Conservation (phyloP, 2,797 vertebrate species). For the Enoplosus armatus region DNA sequence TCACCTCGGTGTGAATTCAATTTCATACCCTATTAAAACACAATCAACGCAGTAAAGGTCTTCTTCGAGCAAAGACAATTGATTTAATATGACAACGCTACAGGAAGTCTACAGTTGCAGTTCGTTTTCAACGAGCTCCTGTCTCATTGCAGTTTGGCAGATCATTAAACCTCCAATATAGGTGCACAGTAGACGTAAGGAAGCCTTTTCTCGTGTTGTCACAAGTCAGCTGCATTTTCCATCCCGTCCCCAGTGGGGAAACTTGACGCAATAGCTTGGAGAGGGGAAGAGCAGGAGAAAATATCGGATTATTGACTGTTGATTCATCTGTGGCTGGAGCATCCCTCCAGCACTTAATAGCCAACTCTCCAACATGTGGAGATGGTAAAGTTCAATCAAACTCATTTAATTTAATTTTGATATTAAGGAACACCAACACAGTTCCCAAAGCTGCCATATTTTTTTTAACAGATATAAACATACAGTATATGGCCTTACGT, state of each 20-base stretch:
- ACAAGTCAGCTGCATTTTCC: slow-evolving; percentile 57
- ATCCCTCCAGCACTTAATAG: slow-evolving; percentile 8
- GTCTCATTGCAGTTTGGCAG: slow-evolving; percentile 11
- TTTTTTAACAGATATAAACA: too few relatives aligned
- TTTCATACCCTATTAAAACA: slow-evolving; percentile 41
- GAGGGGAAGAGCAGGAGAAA: slow-evolving; percentile 19
- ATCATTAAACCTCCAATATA: slow-evolving; percentile 12
- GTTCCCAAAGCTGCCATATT: too few relatives aligned
- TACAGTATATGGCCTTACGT: background rate
- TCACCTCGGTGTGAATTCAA: slow-evolving; percentile 38
- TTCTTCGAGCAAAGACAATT: slow-evolving; percentile 29
- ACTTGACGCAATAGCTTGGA: slow-evolving; percentile 43
- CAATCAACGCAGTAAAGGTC: slow-evolving; percentile 18
- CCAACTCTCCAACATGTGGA: slow-evolving; percentile 4
- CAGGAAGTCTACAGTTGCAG: background rate
- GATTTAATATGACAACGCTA: slow-evolving; percentile 32
- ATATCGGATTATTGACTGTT: slow-evolving; percentile 18
- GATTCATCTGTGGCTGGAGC: slow-evolving; percentile 22
- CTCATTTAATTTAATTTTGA: slow-evolving; percentile 19
- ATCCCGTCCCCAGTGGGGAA: slow-evolving; percentile 47
- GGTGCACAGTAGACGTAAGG: slow-evolving; percentile 17
- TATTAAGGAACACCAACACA: slow-evolving; percentile 33
- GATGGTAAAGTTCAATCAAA: slow-evolving; percentile 15
- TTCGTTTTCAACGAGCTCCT: too few relatives aligned
- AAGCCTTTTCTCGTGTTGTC: slow-evolving; percentile 2